Base-by-base conservation (phyloP, 1,140 invertebrate genomes). In the Wasmannia auropunctata region DNA sequence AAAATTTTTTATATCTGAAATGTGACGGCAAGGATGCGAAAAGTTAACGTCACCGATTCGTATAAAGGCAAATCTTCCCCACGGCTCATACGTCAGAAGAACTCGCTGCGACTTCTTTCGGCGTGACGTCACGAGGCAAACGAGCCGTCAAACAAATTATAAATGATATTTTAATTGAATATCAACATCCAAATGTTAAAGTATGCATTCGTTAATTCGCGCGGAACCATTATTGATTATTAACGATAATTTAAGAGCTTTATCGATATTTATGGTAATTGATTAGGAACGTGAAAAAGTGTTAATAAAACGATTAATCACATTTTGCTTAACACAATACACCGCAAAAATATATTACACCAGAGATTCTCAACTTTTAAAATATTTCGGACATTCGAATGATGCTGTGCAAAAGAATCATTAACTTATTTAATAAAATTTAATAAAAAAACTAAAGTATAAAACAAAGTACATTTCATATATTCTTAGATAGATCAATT, bases 151-250 rank as follows among this genome's bases (percentile, higher is more conserved):
- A 74, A 74, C 22, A 43, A 83, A 6, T 72, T 74, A 49, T 60
- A 60, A 83, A 72, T 25, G n/a, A 60, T 58, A 60, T 46, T 83
- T 83, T 83, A 83, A 83, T 83, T 83, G 37, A 40, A 74, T 46
- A 72, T 60, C 54, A 83, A 70, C 25, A 70, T 43, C 40, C 25
- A 25, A 46, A 58, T 74, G 54, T 34, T 43, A 60, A n/a, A 58
- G 25, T 72, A 58, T 5, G 1, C 7, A 74, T 56, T 70, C n/a
- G 43, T 69, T 46, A 83, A 83, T 34, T 67, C 16, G 11, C 34
- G 16, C 37, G 14, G 43, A 46, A 74, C 34, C 14, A 46, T 46
- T 7, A 46, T 46, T 22, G 25, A 76, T 40, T 31, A 49, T 51
- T 79, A 63, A 79, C 11, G 43, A 74, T 58, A 25, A 81, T 72